Evolutionary conservation across 2,113 vertebrate species (phyloP).

Genomic region (Cisticola juncidis): DNA sequence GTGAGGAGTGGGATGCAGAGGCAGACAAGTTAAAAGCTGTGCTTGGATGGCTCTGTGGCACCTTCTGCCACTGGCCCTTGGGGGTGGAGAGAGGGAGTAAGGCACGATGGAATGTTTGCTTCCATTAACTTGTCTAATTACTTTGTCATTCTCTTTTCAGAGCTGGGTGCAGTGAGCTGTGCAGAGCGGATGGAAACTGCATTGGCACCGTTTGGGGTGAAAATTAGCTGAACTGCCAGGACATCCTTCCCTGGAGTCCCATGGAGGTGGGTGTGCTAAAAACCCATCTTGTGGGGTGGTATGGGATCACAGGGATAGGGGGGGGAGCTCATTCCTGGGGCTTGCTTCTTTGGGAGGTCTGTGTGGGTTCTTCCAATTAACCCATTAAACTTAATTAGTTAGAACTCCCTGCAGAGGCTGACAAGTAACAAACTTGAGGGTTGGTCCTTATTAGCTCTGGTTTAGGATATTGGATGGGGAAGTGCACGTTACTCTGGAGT

Average conservation of each 20-base stretch:
- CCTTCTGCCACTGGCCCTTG: neutral
- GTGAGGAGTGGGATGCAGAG: neutral
- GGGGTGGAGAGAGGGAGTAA: neutral
- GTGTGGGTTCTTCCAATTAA: neutral
- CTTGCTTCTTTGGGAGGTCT: neutral
- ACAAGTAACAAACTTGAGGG: neutral
- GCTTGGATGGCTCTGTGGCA: neutral
- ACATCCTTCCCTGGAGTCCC: neutral
- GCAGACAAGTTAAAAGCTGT: neutral
- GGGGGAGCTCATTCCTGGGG: neutral
- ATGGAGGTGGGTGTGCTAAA: neutral
- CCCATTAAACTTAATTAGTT: neutral
- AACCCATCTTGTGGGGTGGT: neutral
- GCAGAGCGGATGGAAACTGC: neutral
- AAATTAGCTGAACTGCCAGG: neutral
- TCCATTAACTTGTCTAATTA: neutral
- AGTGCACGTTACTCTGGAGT: neutral
- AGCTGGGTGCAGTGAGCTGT: neutral
- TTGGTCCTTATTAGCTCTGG: neutral
- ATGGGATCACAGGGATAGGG: neutral
- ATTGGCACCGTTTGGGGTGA: neutral
- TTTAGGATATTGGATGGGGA: neutral
- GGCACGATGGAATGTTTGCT: neutral
- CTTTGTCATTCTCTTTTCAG: slow-evolving; percentile 27
- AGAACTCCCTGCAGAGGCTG: neutral